phyloP scores from a whole-genome alignment of 2,888 invertebrate genomes.

The Microplitis manilae region DNA sequence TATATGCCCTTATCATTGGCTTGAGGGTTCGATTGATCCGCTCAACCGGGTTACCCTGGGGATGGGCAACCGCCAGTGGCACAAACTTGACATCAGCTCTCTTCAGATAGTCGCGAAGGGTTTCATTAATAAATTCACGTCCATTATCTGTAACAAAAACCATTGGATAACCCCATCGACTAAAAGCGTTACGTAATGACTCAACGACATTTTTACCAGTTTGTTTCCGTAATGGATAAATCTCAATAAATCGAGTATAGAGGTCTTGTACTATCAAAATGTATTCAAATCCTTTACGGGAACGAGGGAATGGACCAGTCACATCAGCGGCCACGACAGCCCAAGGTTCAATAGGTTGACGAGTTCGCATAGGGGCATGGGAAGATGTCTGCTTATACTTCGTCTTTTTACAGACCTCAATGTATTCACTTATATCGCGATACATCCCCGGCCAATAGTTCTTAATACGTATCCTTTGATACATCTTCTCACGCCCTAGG shows the following conservation, averaged over 20 bases:
- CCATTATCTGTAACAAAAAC: conserved; percentile 34
- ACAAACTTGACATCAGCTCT: too few relatives aligned
- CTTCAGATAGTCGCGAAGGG: too few relatives aligned
- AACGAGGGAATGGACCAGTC: conserved; percentile 26
- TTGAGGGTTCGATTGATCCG: too few relatives aligned
- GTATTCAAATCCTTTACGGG: conserved; percentile 32
- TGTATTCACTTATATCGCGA: too few relatives aligned
- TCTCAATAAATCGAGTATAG: conserved; percentile 40
- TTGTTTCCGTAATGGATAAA: conserved; percentile 33
- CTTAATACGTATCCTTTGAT: too few relatives aligned
- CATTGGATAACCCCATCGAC: conserved; percentile 37
- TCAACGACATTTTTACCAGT: conserved; percentile 31
- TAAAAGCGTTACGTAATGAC: conserved; percentile 23
- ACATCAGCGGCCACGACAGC: conserved; percentile 38
- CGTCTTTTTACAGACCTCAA: too few relatives aligned
- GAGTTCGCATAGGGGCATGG: conserved; percentile 23
- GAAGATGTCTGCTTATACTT: neutral
- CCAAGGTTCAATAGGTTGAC: conserved; percentile 40
- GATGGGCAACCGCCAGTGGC: too few relatives aligned
- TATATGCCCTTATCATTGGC: too few relatives aligned
- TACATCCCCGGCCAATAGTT: too few relatives aligned
- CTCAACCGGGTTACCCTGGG: too few relatives aligned
- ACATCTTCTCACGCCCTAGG: too few relatives aligned
- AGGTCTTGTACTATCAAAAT: conserved; percentile 38
- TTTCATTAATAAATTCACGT: too few relatives aligned